These are phyloP conservation scores for Therioaphis trifolii DNA, from an alignment of 2,888 invertebrate species.

Conservation along the genomic window DNA sequence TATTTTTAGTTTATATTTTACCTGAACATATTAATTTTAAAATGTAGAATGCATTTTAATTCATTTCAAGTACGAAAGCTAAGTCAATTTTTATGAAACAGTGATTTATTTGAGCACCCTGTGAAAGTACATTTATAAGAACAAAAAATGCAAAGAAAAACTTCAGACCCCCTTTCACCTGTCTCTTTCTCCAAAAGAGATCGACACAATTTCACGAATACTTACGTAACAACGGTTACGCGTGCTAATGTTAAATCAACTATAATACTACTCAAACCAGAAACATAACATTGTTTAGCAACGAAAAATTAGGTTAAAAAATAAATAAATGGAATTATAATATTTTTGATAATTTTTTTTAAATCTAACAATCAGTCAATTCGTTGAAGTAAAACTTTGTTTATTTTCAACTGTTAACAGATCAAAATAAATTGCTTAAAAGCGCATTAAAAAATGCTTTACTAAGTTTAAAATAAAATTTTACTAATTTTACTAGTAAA, in stretches of 20 bases:
- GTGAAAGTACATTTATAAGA: conserved; percentile 45
- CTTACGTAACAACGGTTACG: conserved; percentile 59
- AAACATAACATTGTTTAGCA: conserved; percentile 59
- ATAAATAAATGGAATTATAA: conserved; percentile 3
- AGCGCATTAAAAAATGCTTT: conserved; percentile 3
- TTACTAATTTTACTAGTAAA: conserved; percentile 21
- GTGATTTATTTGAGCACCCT: conserved; percentile 44
- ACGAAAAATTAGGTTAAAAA: conserved; percentile 50
- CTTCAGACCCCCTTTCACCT: conserved; percentile 59
- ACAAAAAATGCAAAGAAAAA: conserved; percentile 52
- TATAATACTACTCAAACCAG: conserved; percentile 60
- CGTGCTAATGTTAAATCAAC: conserved; percentile 62
- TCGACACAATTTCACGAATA: conserved; percentile 62
- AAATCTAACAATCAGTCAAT: neutral
- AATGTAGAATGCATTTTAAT: neutral
- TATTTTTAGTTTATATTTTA: neutral
- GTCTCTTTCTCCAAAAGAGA: conserved; percentile 62
- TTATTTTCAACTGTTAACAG: neutral
- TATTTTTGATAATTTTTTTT: neutral
- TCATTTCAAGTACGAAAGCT: neutral
- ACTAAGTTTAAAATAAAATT: too few relatives aligned
- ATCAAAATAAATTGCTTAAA: neutral
- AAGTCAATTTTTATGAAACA: neutral
- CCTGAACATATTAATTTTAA: neutral
- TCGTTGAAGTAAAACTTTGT: neutral